Base-by-base conservation (phyloP, 1,140 invertebrate species). In the Eubasilissa regina region DNA sequence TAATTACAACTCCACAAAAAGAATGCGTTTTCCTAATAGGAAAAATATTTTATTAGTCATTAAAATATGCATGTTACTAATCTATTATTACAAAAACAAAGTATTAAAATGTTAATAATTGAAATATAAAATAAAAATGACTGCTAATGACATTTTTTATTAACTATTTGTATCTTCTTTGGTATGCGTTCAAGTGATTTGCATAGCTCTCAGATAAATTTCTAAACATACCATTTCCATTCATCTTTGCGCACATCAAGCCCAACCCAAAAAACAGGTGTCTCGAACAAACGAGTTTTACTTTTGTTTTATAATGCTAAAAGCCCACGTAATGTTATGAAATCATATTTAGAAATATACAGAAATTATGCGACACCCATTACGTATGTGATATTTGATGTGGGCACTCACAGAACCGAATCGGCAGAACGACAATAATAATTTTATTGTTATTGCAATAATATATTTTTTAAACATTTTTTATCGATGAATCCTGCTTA, bases 351-450 rank as follows among this genome's bases (percentile, higher is more conserved):
- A 12, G 11, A 51, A 51, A 51, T 15, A 15, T 15, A 51, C 11
- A 51, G 48, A 51, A 15, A 51, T 51, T 51, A 51, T 51, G 48
- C n/a, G 48, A 51, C 48, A 51, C 48, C 48, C 48, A 15, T 51
- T 13, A 15, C 48, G n/a, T 13, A 8, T 13, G 11, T 51, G 48
- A 3, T 51, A 35, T 51, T 12, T 51, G 48, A 13, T 3, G n/a
- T 51, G 48, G 48, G 11, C n/a, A 13, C 9, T 1, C 48, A 8
- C 48, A 51, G 48, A 8, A 1, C 3, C 48, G 48, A 51, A 51
- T 51, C 3, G 11, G n/a, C 11, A 51, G 1, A 51, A 51, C 3
- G n/a, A 3, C 9, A 51, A 51, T 15, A 51, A 51, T 13, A 51
- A 15, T 51, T 51, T 51, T 8, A 13, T 3, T 12, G 9, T 51